Evolutionary conservation across 1,140 invertebrate genomes (phyloP).

Genomic region (Chelonus insularis): DNA sequence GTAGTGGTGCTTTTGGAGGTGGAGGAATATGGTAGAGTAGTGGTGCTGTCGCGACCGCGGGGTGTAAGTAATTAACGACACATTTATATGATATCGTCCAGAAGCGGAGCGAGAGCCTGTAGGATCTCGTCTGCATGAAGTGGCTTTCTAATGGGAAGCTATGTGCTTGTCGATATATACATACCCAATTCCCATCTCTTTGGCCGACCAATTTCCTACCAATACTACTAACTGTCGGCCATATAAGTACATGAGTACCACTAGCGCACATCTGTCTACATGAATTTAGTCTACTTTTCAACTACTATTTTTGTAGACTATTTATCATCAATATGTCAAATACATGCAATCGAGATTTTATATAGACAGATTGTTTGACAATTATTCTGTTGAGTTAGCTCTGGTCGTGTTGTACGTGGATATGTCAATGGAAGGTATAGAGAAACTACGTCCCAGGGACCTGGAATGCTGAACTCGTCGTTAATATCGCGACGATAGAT

Average conservation of each 20-base stretch:
- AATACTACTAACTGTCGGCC: not conserved
- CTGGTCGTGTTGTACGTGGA: not conserved
- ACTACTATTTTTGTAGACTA: no score
- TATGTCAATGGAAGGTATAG: constrained; percentile 4
- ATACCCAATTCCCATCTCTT: constrained; percentile 27
- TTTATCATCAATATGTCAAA: no score
- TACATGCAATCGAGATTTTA: no score
- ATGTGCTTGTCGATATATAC: constrained; percentile 50
- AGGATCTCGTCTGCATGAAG: constrained; percentile 48
- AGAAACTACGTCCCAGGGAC: constrained; percentile 5
- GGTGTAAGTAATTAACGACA: constrained; percentile 59
- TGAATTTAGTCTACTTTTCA: no score
- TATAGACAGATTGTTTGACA: not conserved
- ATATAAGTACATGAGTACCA: no score
- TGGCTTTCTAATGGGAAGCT: constrained; percentile 52
- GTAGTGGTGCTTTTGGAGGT: constrained; percentile 37
- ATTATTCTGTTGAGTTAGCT: not conserved
- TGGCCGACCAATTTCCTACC: constrained; percentile 1
- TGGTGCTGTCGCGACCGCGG: constrained; percentile 42
- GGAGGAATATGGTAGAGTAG: constrained; percentile 4
- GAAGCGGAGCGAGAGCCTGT: constrained; percentile 31
- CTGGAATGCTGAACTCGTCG: constrained; percentile 25
- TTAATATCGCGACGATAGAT: constrained; percentile 33
- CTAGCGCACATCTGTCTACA: no score
- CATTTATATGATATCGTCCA: constrained; percentile 57